Conservation (phyloP, 2,113 vertebrate genomes). For the Peromyscus californicus region DNA sequence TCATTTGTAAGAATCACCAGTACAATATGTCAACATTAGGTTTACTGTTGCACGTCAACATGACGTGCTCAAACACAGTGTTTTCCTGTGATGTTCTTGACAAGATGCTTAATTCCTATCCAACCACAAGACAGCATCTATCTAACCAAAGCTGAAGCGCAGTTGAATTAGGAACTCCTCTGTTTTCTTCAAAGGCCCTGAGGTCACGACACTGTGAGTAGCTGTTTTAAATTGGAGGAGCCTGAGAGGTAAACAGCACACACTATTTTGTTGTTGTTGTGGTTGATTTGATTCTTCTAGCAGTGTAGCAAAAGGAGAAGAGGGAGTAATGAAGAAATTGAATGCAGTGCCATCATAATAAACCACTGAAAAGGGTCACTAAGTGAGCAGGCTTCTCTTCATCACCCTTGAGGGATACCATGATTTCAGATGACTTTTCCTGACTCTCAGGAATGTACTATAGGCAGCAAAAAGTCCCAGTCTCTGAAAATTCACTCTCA, state of each 20-base stretch:
- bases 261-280: neutral
- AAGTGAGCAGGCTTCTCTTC: neutral
- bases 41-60: neutral
- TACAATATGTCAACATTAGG: neutral
- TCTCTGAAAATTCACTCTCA: neutral
- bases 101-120: neutral
- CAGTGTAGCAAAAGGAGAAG: neutral
- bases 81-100: neutral
- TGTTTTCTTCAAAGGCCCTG: neutral
- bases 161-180: neutral
- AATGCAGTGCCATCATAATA: neutral
- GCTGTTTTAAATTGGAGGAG: neutral
- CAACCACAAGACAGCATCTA: neutral
- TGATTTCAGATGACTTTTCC: neutral
- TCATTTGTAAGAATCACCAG: neutral
- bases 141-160: neutral
- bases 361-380: accelerated
- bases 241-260: neutral
- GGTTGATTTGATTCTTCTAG: neutral
- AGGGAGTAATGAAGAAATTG: neutral
- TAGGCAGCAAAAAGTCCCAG: neutral
- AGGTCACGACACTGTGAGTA: neutral
- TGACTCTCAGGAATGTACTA: neutral
- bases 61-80: neutral
- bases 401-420: neutral